Evolutionary conservation across 2,113 vertebrate genomes (phyloP).

Genomic region (Syngnathus floridae): DNA sequence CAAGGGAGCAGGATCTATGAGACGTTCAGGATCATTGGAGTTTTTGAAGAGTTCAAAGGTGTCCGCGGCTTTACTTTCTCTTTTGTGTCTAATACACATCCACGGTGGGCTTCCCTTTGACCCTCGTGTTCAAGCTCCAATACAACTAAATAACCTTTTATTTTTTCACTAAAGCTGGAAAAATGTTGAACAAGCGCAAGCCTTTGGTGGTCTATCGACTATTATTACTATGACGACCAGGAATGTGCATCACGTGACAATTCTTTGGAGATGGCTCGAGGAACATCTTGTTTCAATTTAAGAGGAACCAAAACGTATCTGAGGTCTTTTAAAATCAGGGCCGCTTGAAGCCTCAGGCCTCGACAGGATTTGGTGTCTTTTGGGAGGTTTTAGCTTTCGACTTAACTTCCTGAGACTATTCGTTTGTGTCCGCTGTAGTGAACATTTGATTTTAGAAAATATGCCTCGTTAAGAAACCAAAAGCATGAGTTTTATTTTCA

Average conservation of each 20-base stretch:
- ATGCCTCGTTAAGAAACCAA: neutral
- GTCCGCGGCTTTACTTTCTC: neutral
- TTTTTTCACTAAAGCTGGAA: neutral
- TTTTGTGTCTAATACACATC: neutral
- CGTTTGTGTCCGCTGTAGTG: no score
- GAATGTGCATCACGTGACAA: constrained; percentile 1
- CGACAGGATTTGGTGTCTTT: neutral
- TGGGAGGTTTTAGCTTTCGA: neutral
- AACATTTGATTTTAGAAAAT: no score
- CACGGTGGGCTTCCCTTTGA: neutral
- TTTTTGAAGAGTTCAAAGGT: neutral
- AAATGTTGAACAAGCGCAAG: neutral
- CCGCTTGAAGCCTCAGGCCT: neutral
- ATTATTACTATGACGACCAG: neutral
- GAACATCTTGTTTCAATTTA: constrained; percentile 1
- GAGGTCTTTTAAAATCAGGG: neutral
- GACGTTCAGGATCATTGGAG: neutral
- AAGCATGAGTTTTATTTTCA: neutral
- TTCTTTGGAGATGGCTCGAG: neutral
- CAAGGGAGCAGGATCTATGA: neutral
- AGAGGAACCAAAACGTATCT: neutral
- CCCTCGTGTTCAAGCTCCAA: neutral
- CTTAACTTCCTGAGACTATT: neutral
- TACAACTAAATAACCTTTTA: neutral
- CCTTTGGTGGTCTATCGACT: neutral